Conservation (phyloP, 2,113 vertebrate species). For the Nanger granti region DNA sequence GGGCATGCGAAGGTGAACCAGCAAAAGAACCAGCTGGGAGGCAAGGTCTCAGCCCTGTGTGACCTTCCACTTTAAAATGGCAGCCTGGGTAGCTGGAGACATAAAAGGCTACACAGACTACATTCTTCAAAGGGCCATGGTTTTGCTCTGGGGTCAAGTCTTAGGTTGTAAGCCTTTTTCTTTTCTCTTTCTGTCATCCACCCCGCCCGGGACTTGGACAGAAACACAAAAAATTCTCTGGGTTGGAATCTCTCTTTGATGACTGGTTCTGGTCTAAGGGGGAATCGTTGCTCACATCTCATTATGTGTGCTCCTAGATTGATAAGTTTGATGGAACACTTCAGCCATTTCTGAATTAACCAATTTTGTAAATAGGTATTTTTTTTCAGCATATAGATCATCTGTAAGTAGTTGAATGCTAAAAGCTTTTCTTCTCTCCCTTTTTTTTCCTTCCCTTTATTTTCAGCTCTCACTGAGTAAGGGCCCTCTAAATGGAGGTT, state of each 20-base stretch:
- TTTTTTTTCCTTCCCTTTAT: background rate
- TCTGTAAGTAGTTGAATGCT: background rate
- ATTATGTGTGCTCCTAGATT: background rate
- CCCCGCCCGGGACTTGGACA: background rate
- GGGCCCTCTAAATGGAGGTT: background rate
- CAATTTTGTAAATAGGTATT: background rate
- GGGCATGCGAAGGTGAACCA: background rate
- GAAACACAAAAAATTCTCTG: background rate
- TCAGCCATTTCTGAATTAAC: background rate
- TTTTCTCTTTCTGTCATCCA: background rate
- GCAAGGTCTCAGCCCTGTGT: background rate
- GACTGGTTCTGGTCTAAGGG: background rate
- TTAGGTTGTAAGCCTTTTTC: background rate
- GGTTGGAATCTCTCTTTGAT: constrained; percentile 41
- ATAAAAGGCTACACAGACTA: background rate
- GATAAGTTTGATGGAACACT: background rate
- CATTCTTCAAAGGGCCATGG: background rate
- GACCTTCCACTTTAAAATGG: background rate
- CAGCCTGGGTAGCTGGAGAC: background rate
- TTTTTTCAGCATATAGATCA: background rate
- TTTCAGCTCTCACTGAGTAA: background rate
- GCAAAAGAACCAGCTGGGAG: background rate
- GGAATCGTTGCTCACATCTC: background rate
- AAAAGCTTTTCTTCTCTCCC: background rate
- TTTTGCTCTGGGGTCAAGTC: background rate